These are phyloP conservation scores for Macropus fuliginosus DNA, from an alignment of 2,797 vertebrate species.

Conservation along the genomic window DNA sequence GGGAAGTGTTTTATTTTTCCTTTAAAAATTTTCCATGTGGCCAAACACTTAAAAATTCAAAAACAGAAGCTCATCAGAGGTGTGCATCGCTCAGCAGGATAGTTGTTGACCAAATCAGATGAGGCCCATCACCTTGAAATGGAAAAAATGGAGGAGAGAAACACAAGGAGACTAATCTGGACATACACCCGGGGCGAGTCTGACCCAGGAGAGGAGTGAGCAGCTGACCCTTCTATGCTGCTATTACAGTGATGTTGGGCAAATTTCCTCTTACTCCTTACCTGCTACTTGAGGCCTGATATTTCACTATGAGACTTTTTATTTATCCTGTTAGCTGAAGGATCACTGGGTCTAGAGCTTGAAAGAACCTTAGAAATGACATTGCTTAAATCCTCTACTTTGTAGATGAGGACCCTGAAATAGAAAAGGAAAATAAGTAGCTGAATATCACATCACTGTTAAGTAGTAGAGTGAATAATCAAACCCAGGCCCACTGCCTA, in stretches of 20 bases:
- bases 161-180: not conserved
- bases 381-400: not conserved
- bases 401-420: not conserved
- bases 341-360: not conserved
- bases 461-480: not conserved
- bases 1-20: not conserved
- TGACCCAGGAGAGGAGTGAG: not conserved
- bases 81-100: slow-evolving; percentile 44
- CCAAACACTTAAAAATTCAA: slow-evolving; percentile 27
- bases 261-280: not conserved
- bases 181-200: not conserved
- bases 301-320: not conserved
- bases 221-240: not conserved
- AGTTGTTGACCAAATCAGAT: not conserved
- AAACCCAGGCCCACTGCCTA: not conserved
- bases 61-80: slow-evolving; percentile 70
- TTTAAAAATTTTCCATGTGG: slow-evolving; percentile 35
- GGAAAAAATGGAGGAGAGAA: slow-evolving; percentile 6
- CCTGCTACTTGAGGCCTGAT: not conserved
- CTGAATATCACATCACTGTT: not conserved
- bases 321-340: not conserved
- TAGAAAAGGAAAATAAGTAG: not conserved
- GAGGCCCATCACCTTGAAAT: slow-evolving; percentile 57
- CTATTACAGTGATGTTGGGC: not conserved
- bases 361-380: not conserved